Evolutionary conservation across 2,113 vertebrate genomes (phyloP).

Genomic region (Henicopernis longicauda): DNA sequence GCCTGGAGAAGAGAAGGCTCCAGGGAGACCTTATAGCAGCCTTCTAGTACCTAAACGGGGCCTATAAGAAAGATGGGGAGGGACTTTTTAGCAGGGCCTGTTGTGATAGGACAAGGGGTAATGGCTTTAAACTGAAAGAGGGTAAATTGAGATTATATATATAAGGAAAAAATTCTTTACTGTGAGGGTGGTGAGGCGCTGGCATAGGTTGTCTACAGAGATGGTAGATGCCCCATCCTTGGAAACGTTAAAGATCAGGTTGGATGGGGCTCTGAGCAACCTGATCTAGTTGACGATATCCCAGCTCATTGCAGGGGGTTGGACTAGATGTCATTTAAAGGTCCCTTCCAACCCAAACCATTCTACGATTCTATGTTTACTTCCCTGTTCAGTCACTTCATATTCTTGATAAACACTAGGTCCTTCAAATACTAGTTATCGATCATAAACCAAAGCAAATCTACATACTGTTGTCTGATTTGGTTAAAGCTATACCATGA

Average conservation of each 20-base stretch:
- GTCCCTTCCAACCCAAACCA: not conserved
- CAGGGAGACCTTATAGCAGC: too few species aligned
- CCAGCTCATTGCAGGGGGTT: not conserved
- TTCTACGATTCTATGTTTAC: not conserved
- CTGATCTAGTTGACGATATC: too few species aligned
- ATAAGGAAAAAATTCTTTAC: not conserved
- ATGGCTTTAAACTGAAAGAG: not conserved
- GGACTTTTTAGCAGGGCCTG: not conserved
- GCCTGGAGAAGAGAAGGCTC: too few species aligned
- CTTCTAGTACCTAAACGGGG: too few species aligned
- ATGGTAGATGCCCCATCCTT: not conserved
- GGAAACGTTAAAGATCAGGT: not conserved
- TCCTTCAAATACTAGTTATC: not conserved
- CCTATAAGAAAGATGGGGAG: too few species aligned
- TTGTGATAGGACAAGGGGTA: not conserved
- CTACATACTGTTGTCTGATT: not conserved
- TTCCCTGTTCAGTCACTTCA: not conserved
- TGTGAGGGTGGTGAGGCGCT: not conserved
- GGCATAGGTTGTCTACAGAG: too few species aligned
- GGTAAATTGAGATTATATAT: too few species aligned
- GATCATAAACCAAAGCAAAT: not conserved
- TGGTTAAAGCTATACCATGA: not conserved
- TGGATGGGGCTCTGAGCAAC: not conserved
- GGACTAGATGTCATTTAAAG: not conserved
- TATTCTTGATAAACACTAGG: not conserved